phyloP scores from a whole-genome alignment of 2,797 vertebrate genomes.

The Neoniphon sammara region DNA sequence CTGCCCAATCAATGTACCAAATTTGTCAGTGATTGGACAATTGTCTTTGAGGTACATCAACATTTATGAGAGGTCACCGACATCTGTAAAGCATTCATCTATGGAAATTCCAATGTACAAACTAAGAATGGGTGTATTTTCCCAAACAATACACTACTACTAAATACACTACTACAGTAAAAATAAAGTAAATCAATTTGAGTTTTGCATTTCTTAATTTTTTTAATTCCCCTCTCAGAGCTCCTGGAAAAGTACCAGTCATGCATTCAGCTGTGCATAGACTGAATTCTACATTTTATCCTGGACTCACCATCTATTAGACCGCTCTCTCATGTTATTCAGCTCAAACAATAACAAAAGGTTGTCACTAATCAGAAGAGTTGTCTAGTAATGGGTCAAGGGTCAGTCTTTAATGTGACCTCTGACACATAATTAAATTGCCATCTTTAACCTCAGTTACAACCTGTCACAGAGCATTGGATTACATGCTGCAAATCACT shows the following conservation, averaged over 20 bases:
- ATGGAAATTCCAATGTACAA: neutral
- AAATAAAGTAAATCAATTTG: neutral
- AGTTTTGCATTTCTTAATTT: neutral
- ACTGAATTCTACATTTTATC: neutral
- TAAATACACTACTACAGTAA: too few species aligned
- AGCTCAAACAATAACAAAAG: slow-evolving; percentile 63
- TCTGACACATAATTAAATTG: slow-evolving; percentile 86
- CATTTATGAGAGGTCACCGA: neutral
- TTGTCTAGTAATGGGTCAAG: slow-evolving; percentile 62
- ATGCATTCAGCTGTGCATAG: neutral
- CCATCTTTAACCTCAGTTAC: slow-evolving; percentile 85
- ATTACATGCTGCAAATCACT: slow-evolving; percentile 79
- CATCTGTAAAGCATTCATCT: too few species aligned
- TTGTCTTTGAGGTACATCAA: neutral
- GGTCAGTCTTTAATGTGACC: slow-evolving; percentile 81
- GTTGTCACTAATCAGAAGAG: slow-evolving; percentile 67
- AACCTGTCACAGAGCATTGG: slow-evolving; percentile 78
- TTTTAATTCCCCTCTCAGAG: neutral
- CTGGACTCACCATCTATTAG: neutral
- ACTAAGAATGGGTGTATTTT: neutral
- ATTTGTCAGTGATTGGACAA: neutral
- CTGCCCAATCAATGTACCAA: neutral
- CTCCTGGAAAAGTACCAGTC: neutral
- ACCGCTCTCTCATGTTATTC: slow-evolving; percentile 22
- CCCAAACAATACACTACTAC: neutral